Evolutionary conservation across 2,797 vertebrate species (phyloP), one percentile per base, ranked within the genome.

Genomic region (Lemur catta): DNA sequence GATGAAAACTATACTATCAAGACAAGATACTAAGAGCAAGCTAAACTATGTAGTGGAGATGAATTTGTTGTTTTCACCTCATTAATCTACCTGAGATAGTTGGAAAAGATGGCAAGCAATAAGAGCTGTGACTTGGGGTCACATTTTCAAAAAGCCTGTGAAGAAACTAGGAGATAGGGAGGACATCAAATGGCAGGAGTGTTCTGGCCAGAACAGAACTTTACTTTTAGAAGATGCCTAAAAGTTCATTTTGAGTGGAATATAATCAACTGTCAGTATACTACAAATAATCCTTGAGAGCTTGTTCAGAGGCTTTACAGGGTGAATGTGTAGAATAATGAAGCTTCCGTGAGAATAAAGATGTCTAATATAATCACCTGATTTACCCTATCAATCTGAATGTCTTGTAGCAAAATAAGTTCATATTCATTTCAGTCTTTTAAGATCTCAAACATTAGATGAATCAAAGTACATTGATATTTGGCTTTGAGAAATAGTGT

Each of bases 331-430:
- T 59, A 55, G 38, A 71, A 91, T 92, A 84, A 59, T 33, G 41
- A 87, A 30, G 43, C 28, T 30, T 78, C 22, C n/a, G 65, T 48
- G 59, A 84, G 24, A 46, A 4, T 13, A 1, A 46, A 84, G 24
- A 61, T 57, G 43, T 33, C 61, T 84, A 35, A 61, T 33, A 2
- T 57, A 50, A 65, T 55, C 52, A 74, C 30, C 26, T 59, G 11
- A n/a, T 76, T 94, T 69, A 41, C 30, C 41, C 52, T 50, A 9
- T 95, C 38, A 24, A 7, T 59, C n/a, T 65, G 26, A 33, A 18
- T 81, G 26, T 91, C 65, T 75, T 59, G 0, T 38, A 65, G 48
- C 63, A 95, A 96, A 93, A 48, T 57, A 90, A 72, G 76, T 91
- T 89, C 65, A 46, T 26, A 43, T 65, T 91, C 30, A 65, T 11